These are phyloP conservation scores for Hanleya hanleyi DNA, from an alignment of 2,888 invertebrate genomes.

Conservation along the genomic window DNA sequence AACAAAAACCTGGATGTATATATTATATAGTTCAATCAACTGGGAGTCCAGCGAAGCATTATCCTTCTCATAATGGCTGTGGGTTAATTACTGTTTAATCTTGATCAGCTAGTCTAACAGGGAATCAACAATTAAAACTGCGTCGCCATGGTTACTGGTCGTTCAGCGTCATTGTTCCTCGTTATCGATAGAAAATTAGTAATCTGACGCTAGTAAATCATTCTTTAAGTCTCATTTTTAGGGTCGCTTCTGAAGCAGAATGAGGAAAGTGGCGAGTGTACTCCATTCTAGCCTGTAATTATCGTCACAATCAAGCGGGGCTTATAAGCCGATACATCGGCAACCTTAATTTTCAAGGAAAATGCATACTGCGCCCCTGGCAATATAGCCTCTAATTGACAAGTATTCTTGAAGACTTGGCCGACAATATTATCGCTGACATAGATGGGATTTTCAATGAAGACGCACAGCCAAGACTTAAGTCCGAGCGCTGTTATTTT, in stretches of 20 bases:
- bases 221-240: background rate
- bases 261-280: too few species aligned
- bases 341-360: background rate
- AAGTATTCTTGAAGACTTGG: conserved; percentile 1
- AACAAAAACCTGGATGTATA: too few species aligned
- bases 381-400: background rate
- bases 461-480: too few species aligned
- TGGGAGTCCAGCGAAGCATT: too few species aligned
- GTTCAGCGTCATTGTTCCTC: background rate
- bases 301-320: background rate
- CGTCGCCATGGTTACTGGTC: background rate
- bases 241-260: too few species aligned
- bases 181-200: background rate
- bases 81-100: too few species aligned
- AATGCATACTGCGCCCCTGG: background rate
- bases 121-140: background rate
- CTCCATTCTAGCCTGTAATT: conserved; percentile 10
- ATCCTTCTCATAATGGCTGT: too few species aligned
- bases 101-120: background rate
- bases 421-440: background rate
- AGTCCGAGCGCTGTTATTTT: too few species aligned
- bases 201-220: background rate
- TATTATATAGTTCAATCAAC: too few species aligned
- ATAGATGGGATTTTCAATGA: conserved; percentile 2
- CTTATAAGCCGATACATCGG: background rate